Percentiles rank a stretch among this genome's conserved stretches.
Evolutionary conservation across 2,113 vertebrate genomes (phyloP).

Genomic region (Seriola aureovittata): DNA sequence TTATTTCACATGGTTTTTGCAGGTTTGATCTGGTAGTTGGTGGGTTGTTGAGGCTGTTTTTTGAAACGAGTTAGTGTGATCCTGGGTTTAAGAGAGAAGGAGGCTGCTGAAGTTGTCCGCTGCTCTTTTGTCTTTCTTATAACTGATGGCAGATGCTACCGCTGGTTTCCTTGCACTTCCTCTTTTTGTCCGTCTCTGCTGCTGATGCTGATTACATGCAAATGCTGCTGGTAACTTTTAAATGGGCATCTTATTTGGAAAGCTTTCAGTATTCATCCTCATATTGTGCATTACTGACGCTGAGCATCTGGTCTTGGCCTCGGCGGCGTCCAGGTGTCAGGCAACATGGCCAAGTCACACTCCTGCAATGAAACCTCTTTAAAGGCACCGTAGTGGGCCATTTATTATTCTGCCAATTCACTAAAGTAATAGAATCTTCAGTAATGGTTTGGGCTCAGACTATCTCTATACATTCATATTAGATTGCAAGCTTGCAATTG

Average conservation of each 20-base stretch:
- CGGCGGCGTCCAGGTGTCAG: constrained; percentile 17
- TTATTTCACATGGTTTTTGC: background rate
- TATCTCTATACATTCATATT: background rate
- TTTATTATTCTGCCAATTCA: constrained; percentile 24
- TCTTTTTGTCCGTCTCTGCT: constrained; percentile 8
- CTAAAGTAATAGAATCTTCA: background rate
- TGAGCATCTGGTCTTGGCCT: constrained; percentile 33
- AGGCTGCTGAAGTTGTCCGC: background rate
- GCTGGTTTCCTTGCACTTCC: constrained; percentile 20
- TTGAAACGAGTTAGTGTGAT: background rate
- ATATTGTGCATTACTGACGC: constrained; percentile 4
- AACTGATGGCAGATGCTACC: background rate
- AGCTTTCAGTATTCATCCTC: background rate
- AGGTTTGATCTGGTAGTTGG: background rate
- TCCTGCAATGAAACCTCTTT: constrained; percentile 37
- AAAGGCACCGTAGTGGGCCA: constrained; percentile 29
- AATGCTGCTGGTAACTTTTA: background rate
- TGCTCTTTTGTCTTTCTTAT: background rate
- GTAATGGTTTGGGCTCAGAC: background rate
- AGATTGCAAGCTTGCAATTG: background rate
- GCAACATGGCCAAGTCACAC: constrained; percentile 16
- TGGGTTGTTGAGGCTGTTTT: background rate
- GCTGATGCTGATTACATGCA: background rate
- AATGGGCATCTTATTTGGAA: constrained; percentile 5
- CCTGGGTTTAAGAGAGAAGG: background rate